A percentile compares a stretch with the other conserved stretches of the same genome.
Evolutionary conservation across 2,888 invertebrate species (phyloP).

Genomic region (Seira ritae): DNA sequence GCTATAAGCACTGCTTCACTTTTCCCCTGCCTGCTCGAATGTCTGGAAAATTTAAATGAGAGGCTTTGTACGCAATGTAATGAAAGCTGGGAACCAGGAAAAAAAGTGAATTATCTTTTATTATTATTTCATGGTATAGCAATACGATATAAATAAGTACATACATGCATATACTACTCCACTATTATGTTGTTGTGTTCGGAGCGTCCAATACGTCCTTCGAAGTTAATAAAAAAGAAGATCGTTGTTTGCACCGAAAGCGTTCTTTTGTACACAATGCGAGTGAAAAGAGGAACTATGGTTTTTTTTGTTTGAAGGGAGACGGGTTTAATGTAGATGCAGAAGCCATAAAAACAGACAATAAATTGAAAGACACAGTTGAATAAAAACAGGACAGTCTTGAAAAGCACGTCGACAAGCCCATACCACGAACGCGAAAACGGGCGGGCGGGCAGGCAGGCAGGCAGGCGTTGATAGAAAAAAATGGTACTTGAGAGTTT

Average conservation of each 20-base stretch:
- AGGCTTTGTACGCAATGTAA: no score
- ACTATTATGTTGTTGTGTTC: no score
- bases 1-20: no score
- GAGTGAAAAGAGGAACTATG: conserved; percentile 33
- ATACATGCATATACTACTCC: no score
- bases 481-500: conserved; percentile 18
- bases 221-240: conserved; percentile 20
- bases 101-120: no score
- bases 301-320: conserved; percentile 46
- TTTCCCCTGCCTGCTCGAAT: no score
- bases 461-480: background rate
- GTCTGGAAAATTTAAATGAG: no score
- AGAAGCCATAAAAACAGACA: conserved; percentile 69
- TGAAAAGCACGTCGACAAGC: conserved; percentile 31
- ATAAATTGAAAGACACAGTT: conserved; percentile 70
- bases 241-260: conserved; percentile 18
- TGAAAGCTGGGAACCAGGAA: no score
- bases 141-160: no score
- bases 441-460: conserved; percentile 21
- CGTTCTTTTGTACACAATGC: conserved; percentile 28
- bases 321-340: conserved; percentile 67
- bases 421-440: conserved; percentile 27
- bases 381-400: conserved; percentile 57
- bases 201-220: no score
- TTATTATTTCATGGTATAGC: no score